Evolutionary conservation across 2,113 vertebrate genomes (phyloP), one percentile per base, ranked within the genome.

Genomic region (Dipodomys stephensi): DNA sequence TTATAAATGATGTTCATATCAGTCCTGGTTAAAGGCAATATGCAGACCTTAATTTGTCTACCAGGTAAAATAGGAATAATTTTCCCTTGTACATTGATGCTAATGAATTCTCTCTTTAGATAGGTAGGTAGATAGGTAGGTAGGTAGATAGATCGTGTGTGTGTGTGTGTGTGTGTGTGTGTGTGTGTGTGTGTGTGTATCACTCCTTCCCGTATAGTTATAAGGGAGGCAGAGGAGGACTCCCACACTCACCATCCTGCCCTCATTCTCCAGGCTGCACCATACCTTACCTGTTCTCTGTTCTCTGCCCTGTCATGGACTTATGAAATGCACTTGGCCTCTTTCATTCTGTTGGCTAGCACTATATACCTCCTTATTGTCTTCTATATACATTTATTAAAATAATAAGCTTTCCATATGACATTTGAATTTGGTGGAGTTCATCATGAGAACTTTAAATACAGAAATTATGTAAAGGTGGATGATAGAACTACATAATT

Each of bases 1-100:
- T 76, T 91, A 62, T 67, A 80, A 62, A 77, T 88, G 92, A 92
- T 64, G 7, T 6, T 81, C 60, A 27, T 90, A 76, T 20, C n/a
- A 86, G 87, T 90, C 65, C 39, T 87, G 12, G n/a, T 89, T 0
- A 89, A 71, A 84, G 62, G 1, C 32, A 80, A 92, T 39, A 74
- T 82, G 6, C 57, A 90, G 20, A 91, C 90, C 19, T 65, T 68
- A 88, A 82, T 83, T 90, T 2, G 79, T 44, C 35, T 6, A 27
- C 30, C 20, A 53, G 27, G 30, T 12, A 49, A 19, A 88, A 79
- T 73, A 92, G 64, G 6, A 87, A 83, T 6, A 87, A 83, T 82
- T 73, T 39, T 53, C 28, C 27, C 19, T 82, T 84, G 13, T 30
- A 10, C 10, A 28, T 27, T 27, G 27, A 28, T 25, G 27, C 7